These are phyloP conservation scores for Gopherus flavomarginatus DNA, from an alignment of 2,113 vertebrate genomes.

Conservation along the genomic window DNA sequence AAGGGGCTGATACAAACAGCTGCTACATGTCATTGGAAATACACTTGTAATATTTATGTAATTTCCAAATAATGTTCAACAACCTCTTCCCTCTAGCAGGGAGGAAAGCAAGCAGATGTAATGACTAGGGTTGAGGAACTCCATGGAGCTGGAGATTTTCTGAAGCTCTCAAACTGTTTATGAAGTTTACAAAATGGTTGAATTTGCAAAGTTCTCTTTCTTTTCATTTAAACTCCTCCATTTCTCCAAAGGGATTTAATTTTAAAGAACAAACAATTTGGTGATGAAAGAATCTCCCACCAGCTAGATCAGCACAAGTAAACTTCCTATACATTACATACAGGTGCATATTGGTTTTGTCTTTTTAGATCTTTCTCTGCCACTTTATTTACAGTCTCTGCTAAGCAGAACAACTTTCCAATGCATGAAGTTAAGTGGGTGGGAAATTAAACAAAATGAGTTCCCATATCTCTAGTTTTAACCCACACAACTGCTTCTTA, in stretches of 20 bases:
- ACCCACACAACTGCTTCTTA: not conserved
- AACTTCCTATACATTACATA: not conserved
- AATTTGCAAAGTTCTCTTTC: not conserved
- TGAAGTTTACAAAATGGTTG: not conserved
- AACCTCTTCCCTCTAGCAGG: not conserved
- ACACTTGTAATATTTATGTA: not conserved
- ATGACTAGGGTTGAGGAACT: not conserved
- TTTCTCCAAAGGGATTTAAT: not conserved
- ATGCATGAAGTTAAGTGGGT: not conserved
- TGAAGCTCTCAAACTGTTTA: not conserved
- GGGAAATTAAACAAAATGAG: not conserved
- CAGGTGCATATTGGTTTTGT: fast-evolving
- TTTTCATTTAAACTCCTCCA: not conserved
- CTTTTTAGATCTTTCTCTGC: not conserved
- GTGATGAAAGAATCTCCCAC: not conserved
- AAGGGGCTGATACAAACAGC: not conserved
- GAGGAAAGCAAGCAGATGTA: not conserved
- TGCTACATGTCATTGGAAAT: fast-evolving
- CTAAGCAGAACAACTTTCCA: not conserved
- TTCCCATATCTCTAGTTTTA: not conserved
- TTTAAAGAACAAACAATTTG: not conserved
- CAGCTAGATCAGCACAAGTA: not conserved
- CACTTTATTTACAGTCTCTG: not conserved
- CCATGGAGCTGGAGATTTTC: not conserved
- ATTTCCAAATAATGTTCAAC: not conserved